Conservation (phyloP, 2,113 vertebrate species). For the Oriolus oriolus region DNA sequence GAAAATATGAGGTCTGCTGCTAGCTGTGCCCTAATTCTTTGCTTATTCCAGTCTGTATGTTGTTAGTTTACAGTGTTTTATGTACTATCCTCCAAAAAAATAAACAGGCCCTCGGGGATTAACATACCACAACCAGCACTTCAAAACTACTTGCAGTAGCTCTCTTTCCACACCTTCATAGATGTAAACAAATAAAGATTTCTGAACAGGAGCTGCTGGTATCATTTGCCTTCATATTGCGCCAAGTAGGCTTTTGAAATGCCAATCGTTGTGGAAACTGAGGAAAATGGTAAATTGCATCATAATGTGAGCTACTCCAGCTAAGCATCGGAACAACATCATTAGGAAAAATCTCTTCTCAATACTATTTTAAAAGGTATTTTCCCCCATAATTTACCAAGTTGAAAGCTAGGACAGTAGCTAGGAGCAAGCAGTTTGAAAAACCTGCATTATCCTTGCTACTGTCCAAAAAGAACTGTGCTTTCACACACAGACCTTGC, state of each 20-base stretch:
- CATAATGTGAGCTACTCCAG: background rate
- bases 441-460: background rate
- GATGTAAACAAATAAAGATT: background rate
- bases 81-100: background rate
- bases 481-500: background rate
- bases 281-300: background rate
- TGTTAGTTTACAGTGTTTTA: background rate
- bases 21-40: background rate
- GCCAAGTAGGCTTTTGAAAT: background rate
- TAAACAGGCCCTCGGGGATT: background rate
- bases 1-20: background rate
- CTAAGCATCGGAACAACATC: background rate
- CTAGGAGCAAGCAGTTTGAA: background rate
- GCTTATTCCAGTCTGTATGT: background rate
- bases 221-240: background rate
- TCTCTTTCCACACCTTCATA: slow-evolving; percentile 12
- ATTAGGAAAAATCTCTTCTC: background rate
- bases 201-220: background rate
- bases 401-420: background rate
- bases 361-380: background rate
- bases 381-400: background rate
- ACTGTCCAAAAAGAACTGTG: background rate
- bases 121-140: background rate
- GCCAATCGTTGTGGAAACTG: background rate
- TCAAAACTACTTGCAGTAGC: background rate